phyloP scores from a whole-genome alignment of 1,140 invertebrate genomes.

The Drosophila serrata region DNA sequence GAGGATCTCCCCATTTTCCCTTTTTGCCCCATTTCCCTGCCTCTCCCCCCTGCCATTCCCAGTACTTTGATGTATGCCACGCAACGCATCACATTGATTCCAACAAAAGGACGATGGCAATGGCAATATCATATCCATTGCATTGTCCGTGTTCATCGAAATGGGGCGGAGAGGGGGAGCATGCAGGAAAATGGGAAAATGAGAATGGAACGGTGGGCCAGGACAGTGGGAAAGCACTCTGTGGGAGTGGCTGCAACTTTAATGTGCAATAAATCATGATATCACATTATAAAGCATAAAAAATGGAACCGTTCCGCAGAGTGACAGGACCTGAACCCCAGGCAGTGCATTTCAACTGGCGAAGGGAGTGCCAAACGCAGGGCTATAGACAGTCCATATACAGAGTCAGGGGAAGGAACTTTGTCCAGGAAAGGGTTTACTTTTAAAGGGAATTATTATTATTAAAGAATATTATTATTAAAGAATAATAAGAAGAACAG shows the following conservation, averaged over 20 bases:
- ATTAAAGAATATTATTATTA: too few species aligned
- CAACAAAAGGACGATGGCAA: constrained; percentile 37
- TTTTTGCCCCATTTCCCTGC: background rate
- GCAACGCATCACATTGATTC: constrained; percentile 62
- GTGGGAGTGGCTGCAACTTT: constrained; percentile 36
- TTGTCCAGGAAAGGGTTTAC: background rate
- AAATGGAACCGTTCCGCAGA: constrained; percentile 18
- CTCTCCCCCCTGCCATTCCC: background rate
- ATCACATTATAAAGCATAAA: constrained; percentile 46
- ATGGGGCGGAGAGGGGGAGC: constrained; percentile 8
- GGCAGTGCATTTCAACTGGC: constrained; percentile 17
- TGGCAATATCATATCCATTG: constrained; percentile 51
- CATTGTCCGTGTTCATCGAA: constrained; percentile 40
- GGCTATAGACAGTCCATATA: background rate
- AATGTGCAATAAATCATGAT: constrained; percentile 66
- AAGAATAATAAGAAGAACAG: too few species aligned
- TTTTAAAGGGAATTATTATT: too few species aligned
- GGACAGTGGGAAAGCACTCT: constrained; percentile 10
- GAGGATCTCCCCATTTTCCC: constrained; percentile 21
- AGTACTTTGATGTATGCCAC: constrained; percentile 59
- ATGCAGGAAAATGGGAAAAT: constrained; percentile 8
- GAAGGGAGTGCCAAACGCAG: constrained; percentile 18
- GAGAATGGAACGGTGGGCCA: background rate
- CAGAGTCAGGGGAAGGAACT: background rate
- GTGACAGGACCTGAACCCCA: constrained; percentile 23